phyloP scores from a whole-genome alignment of 92 coral and sea anemone genomes.

The Porites lobata region DNA sequence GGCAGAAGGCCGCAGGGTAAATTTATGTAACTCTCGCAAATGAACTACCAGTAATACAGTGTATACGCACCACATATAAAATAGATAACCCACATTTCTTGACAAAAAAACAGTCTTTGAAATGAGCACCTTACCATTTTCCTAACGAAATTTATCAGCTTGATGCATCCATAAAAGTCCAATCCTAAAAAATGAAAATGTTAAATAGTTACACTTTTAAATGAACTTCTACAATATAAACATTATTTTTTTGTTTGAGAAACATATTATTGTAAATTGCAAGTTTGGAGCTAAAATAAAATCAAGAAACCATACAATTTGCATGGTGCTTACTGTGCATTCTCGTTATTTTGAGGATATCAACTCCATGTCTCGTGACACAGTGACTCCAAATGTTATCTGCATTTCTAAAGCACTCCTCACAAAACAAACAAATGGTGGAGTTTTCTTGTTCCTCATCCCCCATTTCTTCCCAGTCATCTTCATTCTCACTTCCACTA shows the following conservation, averaged over 20 bases:
- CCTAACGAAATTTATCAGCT: conserved; percentile 84
- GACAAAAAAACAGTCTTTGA: not conserved
- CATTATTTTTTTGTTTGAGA: too few species aligned
- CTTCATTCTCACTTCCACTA: conserved; percentile 89
- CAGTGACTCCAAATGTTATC: conserved; percentile 80
- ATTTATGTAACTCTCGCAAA: too few species aligned
- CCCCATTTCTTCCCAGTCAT: conserved; percentile 86
- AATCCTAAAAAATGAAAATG: conserved; percentile 60
- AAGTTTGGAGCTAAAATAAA: too few species aligned
- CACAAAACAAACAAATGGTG: conserved; percentile 89
- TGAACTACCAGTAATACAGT: too few species aligned
- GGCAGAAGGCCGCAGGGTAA: too few species aligned
- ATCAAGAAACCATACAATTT: not conserved
- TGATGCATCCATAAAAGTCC: conserved; percentile 95
- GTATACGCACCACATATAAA: too few species aligned
- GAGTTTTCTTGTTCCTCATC: conserved; percentile 58
- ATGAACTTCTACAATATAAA: not conserved
- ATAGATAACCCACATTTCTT: not conserved
- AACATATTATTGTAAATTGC: too few species aligned
- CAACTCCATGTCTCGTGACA: conserved; percentile 69
- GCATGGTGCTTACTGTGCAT: conserved; percentile 66
- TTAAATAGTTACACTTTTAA: not conserved
- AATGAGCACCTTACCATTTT: conserved; percentile 71
- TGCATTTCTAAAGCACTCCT: conserved; percentile 68
- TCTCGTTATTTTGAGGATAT: conserved; percentile 60